Percentiles rank a stretch among this genome's conserved stretches.
phyloP scores from a whole-genome alignment of 2,888 invertebrate species.

The Chouioia cunea region DNA sequence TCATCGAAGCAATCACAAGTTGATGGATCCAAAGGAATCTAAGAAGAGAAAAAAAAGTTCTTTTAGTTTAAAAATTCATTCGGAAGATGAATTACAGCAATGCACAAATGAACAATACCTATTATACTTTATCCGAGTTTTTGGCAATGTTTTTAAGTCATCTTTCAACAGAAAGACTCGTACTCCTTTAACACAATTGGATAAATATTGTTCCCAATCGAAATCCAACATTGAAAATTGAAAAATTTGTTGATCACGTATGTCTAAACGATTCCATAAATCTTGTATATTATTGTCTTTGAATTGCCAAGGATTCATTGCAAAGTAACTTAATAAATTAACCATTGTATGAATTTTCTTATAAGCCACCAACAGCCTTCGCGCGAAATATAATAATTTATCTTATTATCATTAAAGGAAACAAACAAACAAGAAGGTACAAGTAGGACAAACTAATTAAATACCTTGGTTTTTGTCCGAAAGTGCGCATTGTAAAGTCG shows the following conservation, averaged over 20 bases:
- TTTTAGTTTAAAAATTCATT: too few species aligned
- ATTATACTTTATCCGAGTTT: background rate
- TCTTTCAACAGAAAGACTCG: slow-evolving; percentile 84
- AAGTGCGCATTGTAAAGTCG: background rate
- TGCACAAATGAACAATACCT: too few species aligned
- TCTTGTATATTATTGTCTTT: slow-evolving; percentile 74
- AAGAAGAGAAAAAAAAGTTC: too few species aligned
- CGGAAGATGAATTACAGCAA: too few species aligned
- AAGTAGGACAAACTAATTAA: background rate
- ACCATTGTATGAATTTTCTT: slow-evolving; percentile 82
- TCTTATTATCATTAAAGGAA: background rate
- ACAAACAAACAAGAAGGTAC: too few species aligned
- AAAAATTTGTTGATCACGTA: slow-evolving; percentile 73
- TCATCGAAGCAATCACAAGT: too few species aligned
- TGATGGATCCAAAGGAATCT: too few species aligned
- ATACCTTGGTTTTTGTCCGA: slow-evolving; percentile 26
- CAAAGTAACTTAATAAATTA: slow-evolving; percentile 80
- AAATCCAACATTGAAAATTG: slow-evolving; percentile 80
- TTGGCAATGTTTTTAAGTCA: slow-evolving; percentile 57
- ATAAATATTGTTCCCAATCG: slow-evolving; percentile 80
- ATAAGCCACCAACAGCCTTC: slow-evolving; percentile 2
- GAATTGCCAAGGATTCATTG: slow-evolving; percentile 79
- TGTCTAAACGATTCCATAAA: slow-evolving; percentile 72
- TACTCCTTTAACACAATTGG: slow-evolving; percentile 79
- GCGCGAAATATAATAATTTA: background rate